These are phyloP conservation scores for Silurus aristotelis DNA, from an alignment of 2,797 vertebrate species.

Conservation along the genomic window DNA sequence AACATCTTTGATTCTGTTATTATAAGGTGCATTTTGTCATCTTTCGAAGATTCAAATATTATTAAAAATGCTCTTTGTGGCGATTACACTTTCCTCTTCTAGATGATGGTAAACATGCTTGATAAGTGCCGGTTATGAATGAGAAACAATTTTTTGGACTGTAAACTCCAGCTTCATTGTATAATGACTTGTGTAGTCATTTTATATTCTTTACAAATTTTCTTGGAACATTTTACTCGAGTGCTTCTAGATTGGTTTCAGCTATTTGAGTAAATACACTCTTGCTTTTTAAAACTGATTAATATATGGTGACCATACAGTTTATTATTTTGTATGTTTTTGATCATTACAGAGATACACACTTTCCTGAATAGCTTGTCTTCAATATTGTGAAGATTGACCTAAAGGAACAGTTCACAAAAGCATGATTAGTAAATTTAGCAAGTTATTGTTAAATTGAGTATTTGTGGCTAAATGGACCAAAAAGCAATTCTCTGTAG, in stretches of 20 bases:
- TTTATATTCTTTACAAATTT: background rate
- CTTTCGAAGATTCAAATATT: no score
- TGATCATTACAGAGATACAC: background rate
- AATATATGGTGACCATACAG: background rate
- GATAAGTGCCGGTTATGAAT: no score
- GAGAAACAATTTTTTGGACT: background rate
- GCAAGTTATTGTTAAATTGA: background rate
- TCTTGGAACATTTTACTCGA: background rate
- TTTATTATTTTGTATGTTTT: background rate
- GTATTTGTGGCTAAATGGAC: background rate
- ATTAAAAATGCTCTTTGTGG: no score
- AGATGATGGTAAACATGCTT: no score
- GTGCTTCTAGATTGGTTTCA: background rate
- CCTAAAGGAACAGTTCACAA: background rate
- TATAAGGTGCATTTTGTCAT: no score
- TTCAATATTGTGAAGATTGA: background rate
- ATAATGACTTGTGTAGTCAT: no score
- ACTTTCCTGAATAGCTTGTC: background rate
- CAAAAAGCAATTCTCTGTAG: background rate
- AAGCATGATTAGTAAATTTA: background rate
- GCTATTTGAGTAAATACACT: background rate
- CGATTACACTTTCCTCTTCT: no score
- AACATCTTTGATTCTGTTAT: no score
- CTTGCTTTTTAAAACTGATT: background rate
- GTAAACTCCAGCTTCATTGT: background rate